phyloP scores from a whole-genome alignment of 2,888 invertebrate species.

The Calameuta pallipes region DNA sequence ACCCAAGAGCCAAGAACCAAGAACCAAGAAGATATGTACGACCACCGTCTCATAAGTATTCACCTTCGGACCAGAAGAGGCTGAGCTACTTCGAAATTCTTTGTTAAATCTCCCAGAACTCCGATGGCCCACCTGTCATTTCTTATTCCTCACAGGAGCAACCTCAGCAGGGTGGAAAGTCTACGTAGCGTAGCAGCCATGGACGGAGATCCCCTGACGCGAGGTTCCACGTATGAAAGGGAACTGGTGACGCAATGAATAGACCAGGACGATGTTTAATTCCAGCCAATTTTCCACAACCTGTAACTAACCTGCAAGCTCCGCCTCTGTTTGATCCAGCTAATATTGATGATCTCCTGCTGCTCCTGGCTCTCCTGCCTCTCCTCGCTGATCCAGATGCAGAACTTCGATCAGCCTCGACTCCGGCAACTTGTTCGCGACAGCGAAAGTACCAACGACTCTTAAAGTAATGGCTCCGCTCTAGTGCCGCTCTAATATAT shows the following conservation, averaged over 20 bases:
- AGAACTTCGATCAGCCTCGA: background rate
- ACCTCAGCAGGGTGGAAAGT: background rate
- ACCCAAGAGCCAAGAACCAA: background rate
- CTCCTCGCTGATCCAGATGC: background rate
- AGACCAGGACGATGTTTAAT: slow-evolving; percentile 30
- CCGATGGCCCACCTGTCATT: background rate
- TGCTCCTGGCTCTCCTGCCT: background rate
- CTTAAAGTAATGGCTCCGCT: background rate
- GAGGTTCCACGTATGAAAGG: background rate
- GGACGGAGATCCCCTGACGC: background rate
- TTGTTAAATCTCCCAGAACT: background rate
- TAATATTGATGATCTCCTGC: background rate
- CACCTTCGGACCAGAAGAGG: background rate
- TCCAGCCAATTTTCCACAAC: slow-evolving; percentile 12
- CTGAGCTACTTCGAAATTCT: background rate
- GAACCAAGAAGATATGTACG: background rate
- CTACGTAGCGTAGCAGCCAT: background rate
- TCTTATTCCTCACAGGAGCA: background rate
- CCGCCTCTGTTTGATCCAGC: background rate
- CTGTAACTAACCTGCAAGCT: slow-evolving; percentile 2
- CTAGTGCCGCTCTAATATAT: slow-evolving; percentile 31
- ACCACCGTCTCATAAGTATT: background rate
- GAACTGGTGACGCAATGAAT: slow-evolving; percentile 20
- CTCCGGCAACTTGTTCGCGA: background rate
- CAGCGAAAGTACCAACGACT: background rate